phyloP scores from a whole-genome alignment of 2,888 invertebrate species.

The Heliconius ismenius region DNA sequence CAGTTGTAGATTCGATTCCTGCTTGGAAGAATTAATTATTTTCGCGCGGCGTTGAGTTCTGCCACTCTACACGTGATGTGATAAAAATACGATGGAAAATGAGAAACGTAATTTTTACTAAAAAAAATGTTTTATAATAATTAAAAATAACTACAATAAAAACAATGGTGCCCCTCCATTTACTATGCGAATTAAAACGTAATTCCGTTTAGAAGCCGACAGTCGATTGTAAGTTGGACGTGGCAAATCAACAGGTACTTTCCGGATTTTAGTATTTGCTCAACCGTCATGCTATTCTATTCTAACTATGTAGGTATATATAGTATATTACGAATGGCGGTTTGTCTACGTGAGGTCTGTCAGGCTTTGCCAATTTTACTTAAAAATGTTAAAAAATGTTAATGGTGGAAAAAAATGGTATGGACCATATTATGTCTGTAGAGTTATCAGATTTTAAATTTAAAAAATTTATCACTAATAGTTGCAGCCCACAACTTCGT shows the following conservation, averaged over 20 bases:
- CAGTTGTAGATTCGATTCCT: background rate
- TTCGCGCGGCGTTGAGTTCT: background rate
- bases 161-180: slow-evolving; percentile 1
- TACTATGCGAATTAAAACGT: slow-evolving; percentile 4
- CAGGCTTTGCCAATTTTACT: no score
- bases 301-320: no score
- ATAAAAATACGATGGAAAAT: no score
- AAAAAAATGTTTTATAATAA: no score
- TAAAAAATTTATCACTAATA: background rate
- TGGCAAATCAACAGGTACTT: slow-evolving; percentile 37
- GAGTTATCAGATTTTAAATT: no score
- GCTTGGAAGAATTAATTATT: background rate
- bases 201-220: background rate
- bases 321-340: slow-evolving; percentile 29
- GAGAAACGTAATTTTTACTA: background rate
- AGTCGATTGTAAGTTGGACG: slow-evolving; percentile 19
- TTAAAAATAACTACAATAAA: background rate
- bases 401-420: no score
- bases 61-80: background rate
- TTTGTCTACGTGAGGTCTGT: slow-evolving; percentile 37
- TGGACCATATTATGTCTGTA: no score
- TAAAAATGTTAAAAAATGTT: no score
- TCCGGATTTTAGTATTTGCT: slow-evolving; percentile 34
- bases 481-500: background rate
- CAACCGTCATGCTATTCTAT: slow-evolving; percentile 21